These are phyloP conservation scores for Megastigmus dorsalis DNA, from an alignment of 2,888 invertebrate species.

Conservation along the genomic window DNA sequence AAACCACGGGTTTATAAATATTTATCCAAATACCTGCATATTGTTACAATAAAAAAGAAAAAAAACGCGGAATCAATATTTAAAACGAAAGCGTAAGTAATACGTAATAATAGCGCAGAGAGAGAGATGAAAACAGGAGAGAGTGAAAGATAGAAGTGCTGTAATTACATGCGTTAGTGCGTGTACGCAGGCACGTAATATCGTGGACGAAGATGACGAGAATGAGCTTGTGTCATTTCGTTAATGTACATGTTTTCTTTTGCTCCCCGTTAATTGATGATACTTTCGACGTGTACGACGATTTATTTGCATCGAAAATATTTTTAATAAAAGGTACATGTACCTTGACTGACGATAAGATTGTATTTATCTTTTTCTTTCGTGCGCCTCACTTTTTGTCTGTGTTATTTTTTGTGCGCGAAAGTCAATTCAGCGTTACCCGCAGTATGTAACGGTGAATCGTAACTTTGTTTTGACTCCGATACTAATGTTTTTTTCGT, in stretches of 20 bases:
- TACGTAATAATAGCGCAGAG: too few species aligned
- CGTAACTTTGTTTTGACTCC: slow-evolving; percentile 14
- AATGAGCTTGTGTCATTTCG: slow-evolving; percentile 11
- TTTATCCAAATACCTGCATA: too few species aligned
- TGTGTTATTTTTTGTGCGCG: neutral
- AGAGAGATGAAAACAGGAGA: too few species aligned
- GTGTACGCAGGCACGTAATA: neutral
- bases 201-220: neutral
- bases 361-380: neutral
- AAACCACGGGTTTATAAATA: too few species aligned
- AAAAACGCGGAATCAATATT: too few species aligned
- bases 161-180: neutral
- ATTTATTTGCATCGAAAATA: slow-evolving; percentile 8
- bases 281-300: neutral
- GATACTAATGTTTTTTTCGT: slow-evolving; percentile 24
- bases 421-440: neutral
- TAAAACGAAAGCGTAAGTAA: too few species aligned
- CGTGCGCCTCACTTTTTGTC: neutral
- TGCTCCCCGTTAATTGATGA: neutral
- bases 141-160: too few species aligned
- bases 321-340: neutral
- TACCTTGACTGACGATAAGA: neutral
- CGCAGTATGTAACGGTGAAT: slow-evolving; percentile 8
- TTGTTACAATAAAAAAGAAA: too few species aligned
- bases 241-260: slow-evolving; percentile 11